phyloP scores from a whole-genome alignment of 2,797 vertebrate species.

The Sebastes cheni region DNA sequence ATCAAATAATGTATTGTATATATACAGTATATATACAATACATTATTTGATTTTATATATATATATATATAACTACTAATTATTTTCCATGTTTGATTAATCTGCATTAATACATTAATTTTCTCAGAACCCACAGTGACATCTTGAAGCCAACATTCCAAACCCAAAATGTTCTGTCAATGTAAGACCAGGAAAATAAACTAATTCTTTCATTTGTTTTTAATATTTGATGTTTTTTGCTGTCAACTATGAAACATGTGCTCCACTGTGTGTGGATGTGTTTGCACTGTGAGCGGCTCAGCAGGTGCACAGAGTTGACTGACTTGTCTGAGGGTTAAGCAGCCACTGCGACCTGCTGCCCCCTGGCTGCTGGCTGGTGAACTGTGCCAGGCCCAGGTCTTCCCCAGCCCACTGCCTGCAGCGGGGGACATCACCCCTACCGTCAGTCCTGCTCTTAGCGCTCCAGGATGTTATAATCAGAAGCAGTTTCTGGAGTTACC shows the following conservation, averaged over 20 bases:
- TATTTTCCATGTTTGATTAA: background rate
- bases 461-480: background rate
- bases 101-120: no score
- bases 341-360: slow-evolving; percentile 2
- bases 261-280: background rate
- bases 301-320: background rate
- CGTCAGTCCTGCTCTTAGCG: background rate
- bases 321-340: background rate
- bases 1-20: no score
- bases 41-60: no score
- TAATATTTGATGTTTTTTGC: background rate
- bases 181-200: background rate
- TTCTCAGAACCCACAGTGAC: no score
- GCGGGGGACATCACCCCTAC: background rate
- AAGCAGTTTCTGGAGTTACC: background rate
- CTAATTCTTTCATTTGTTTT: no score
- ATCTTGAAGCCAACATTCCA: no score
- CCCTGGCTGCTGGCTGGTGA: background rate
- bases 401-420: background rate
- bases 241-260: background rate
- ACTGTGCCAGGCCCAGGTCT: background rate
- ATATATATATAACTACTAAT: background rate
- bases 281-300: background rate
- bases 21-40: no score
- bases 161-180: background rate